Conservation (phyloP, 2,113 vertebrate genomes). For the Eretmochelys imbricata region DNA sequence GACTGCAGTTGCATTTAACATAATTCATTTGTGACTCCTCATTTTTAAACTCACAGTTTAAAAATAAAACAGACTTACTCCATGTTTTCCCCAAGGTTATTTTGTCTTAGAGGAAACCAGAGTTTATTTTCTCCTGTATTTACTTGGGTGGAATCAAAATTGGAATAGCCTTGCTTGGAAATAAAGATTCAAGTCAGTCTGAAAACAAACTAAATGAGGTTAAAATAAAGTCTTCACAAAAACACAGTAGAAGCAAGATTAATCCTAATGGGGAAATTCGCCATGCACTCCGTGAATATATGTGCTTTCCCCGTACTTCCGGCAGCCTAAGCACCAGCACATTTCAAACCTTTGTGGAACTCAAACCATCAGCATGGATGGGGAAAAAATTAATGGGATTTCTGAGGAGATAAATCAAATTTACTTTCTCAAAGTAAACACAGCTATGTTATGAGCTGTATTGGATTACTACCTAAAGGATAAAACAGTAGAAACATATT, state of each 20-base stretch:
- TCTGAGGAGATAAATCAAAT: background rate
- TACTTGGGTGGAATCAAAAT: background rate
- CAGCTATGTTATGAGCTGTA: background rate
- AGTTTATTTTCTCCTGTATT: background rate
- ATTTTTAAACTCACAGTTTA: background rate
- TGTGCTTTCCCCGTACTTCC: background rate
- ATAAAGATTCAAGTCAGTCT: background rate
- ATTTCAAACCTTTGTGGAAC: background rate
- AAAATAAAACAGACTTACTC: background rate
- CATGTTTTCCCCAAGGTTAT: background rate
- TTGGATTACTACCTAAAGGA: background rate
- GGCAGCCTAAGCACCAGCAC: background rate
- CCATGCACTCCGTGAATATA: background rate
- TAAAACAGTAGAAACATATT: background rate
- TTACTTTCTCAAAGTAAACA: background rate
- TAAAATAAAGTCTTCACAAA: constrained; percentile 3
- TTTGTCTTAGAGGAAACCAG: background rate
- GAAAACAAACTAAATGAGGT: constrained; percentile 9
- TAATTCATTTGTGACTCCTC: constrained; percentile 6
- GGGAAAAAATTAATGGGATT: background rate
- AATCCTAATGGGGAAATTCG: background rate
- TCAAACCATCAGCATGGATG: background rate
- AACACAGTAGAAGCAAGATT: background rate
- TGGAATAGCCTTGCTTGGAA: background rate
- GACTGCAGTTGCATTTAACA: constrained; percentile 8